These are phyloP conservation scores for Lypha dubia DNA, from an alignment of 2,888 invertebrate genomes.

Conservation along the genomic window DNA sequence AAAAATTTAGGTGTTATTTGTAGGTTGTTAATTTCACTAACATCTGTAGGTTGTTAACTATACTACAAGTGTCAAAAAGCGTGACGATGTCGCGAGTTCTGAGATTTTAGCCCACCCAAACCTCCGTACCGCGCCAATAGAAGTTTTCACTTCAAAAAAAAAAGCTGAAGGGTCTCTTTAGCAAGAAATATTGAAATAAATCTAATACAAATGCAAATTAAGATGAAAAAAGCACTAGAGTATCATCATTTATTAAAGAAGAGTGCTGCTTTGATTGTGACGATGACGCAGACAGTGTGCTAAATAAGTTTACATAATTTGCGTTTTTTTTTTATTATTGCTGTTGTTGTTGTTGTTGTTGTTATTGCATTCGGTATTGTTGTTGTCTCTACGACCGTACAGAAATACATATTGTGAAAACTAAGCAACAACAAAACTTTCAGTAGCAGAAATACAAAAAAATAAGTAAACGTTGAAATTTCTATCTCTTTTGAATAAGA, in stretches of 20 bases:
- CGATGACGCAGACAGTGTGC: conserved; percentile 59
- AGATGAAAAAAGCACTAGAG: conserved; percentile 24
- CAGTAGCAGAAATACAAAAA: background rate
- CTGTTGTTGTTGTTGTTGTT: conserved; percentile 41
- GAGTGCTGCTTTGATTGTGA: conserved; percentile 31
- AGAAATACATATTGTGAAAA: conserved; percentile 36
- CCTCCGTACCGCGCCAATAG: too few species aligned
- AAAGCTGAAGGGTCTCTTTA: too few species aligned
- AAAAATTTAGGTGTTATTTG: too few species aligned
- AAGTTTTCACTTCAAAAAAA: too few species aligned
- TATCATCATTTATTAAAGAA: conserved; percentile 34
- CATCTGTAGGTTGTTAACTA: too few species aligned
- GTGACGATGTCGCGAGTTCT: too few species aligned
- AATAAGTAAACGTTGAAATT: background rate
- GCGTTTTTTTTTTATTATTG: conserved; percentile 36
- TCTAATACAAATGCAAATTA: background rate
- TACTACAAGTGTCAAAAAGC: too few species aligned
- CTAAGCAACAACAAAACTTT: conserved; percentile 27
- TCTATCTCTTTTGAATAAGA: background rate
- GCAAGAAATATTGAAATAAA: too few species aligned
- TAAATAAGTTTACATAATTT: conserved; percentile 71
- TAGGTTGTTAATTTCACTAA: too few species aligned
- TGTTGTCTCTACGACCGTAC: conserved; percentile 30
- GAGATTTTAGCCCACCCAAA: too few species aligned
- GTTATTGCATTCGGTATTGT: conserved; percentile 16